These are phyloP conservation scores for Metallyticus violacea DNA, from an alignment of 2,888 invertebrate genomes.

Conservation along the genomic window DNA sequence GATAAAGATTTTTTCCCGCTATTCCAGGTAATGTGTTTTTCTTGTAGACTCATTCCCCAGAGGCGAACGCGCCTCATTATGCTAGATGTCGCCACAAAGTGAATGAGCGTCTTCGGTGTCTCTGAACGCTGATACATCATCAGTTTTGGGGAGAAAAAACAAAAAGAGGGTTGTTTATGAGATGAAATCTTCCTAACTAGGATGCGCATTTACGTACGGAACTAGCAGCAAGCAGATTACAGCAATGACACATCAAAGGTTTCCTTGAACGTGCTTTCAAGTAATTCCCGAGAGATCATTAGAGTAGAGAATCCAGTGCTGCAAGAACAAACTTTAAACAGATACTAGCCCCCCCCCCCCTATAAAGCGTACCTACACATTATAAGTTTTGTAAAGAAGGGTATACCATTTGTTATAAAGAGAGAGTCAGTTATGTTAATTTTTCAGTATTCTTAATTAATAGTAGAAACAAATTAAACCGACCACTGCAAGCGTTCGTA, in stretches of 20 bases:
- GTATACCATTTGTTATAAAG: too few species aligned
- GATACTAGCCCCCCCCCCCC: too few species aligned
- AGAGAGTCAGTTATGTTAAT: too few species aligned
- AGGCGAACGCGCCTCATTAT: neutral
- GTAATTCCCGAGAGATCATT: neutral
- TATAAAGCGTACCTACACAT: too few species aligned
- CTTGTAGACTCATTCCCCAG: neutral
- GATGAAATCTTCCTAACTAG: neutral
- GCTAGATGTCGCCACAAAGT: neutral
- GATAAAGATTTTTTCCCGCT: neutral
- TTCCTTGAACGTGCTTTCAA: neutral
- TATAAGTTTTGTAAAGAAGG: too few species aligned
- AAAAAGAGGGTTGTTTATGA: neutral
- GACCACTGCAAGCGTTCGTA: too few species aligned
- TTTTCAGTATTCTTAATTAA: too few species aligned
- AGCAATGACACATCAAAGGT: neutral
- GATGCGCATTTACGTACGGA: neutral
- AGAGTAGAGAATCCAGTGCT: neutral
- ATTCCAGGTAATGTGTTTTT: neutral
- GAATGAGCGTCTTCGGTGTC: neutral
- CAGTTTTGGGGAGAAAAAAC: neutral
- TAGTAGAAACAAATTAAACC: too few species aligned
- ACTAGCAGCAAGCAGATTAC: neutral
- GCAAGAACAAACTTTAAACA: too few species aligned
- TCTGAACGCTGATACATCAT: neutral